These are phyloP conservation scores for Athene noctua DNA, from an alignment of 2,113 vertebrate genomes.

Conservation along the genomic window DNA sequence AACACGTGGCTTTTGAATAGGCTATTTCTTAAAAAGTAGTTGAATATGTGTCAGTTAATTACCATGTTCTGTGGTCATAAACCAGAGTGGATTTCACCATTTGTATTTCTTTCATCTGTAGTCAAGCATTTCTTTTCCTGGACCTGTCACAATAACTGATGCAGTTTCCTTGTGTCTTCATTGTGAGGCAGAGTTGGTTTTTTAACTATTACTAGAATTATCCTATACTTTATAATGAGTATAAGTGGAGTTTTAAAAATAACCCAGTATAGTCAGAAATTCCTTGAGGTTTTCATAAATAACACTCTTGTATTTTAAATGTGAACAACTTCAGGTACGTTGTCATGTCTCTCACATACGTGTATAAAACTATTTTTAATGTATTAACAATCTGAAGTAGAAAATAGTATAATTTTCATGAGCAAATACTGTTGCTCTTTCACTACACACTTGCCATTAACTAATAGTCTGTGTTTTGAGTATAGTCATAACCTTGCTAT, in stretches of 20 bases:
- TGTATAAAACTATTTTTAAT: background rate
- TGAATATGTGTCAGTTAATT: slow-evolving; percentile 50
- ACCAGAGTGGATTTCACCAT: background rate
- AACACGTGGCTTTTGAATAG: background rate
- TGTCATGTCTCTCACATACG: too few relatives aligned
- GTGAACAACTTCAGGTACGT: background rate
- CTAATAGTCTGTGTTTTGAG: background rate
- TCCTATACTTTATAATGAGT: background rate
- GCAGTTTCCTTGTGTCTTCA: background rate
- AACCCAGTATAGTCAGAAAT: background rate
- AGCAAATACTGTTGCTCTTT: background rate
- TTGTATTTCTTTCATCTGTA: slow-evolving; percentile 49
- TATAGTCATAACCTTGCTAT: background rate
- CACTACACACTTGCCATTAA: background rate
- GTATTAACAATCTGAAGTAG: background rate
- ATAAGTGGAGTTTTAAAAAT: background rate
- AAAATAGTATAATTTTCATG: background rate
- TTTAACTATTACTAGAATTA: background rate
- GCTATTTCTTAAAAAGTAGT: slow-evolving; percentile 25
- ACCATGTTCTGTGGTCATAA: slow-evolving; percentile 14
- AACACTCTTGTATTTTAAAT: background rate
- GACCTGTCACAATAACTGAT: slow-evolving; percentile 44
- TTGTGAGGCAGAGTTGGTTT: background rate
- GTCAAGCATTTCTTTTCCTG: background rate
- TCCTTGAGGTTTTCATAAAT: background rate